Base-by-base conservation (phyloP, 2,113 vertebrate species). In the Catharus minimus region DNA sequence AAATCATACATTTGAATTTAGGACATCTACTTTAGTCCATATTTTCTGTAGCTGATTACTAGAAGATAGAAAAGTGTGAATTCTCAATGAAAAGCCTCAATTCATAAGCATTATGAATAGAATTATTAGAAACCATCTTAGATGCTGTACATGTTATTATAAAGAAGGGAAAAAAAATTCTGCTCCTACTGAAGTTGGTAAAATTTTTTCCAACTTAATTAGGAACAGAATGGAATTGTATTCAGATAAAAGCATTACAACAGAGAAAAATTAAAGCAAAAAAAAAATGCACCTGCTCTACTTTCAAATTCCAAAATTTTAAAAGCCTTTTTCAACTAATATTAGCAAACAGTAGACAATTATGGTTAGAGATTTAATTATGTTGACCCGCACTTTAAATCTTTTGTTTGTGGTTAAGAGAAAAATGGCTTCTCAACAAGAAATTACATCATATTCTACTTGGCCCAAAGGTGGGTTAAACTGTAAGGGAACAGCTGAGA, bases 311-410 rank as follows among this genome's bases (percentile, higher is more conserved):
- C 87, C 69, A 88, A 82, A 75, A 46, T 92, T 92, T 82, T 86
- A 30, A 80, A 84, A 75, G 75, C 84, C 57, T 95, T 88, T 97
- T 96, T 95, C 47, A 79, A 96, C 95, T 95, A 78, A 94, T 95
- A 86, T 93, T 94, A 96, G 69, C 77, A 88, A 97, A 92, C 74
- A 83, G 89, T 92, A 95, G 86, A 92, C 89, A 94, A 86, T 95
- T 96, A 52, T 92, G 94, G 94, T 97, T 97, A 97, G 88, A 90
- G 82, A 95, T 97, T 98, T 96, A 97, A 96, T 98, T 98, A 96
- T 97, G 98, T 98, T 98, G 97, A 98, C 98, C 98, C 91, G 98
- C 98, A 99, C 98, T 98, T 99, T 99, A 99, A 98, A 96, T 96
- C 96, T 98, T 98, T 97, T 96, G 90, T 98, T 98, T 97, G 96